phyloP scores from a whole-genome alignment of 2,888 invertebrate genomes.

The Drosophila demipolita region DNA sequence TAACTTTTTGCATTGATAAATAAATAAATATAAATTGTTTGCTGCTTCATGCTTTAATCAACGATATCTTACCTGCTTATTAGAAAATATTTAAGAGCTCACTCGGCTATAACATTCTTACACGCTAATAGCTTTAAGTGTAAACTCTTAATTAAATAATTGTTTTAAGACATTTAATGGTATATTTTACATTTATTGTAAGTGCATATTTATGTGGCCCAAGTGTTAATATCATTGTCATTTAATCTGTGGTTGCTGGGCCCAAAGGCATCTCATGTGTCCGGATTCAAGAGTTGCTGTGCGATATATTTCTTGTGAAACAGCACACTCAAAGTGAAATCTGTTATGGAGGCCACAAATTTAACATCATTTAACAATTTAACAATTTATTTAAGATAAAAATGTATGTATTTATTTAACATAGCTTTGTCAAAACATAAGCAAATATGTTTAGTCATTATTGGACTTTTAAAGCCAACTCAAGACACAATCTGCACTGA shows the following conservation, averaged over 20 bases:
- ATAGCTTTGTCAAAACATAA: neutral
- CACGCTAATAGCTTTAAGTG: neutral
- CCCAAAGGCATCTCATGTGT: neutral
- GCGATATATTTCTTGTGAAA: neutral
- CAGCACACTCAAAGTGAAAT: neutral
- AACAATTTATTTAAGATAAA: neutral
- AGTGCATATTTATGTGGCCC: neutral
- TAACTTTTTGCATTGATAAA: constrained; percentile 34
- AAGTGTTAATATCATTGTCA: neutral
- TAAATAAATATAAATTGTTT: constrained; percentile 15
- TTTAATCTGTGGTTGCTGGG: neutral
- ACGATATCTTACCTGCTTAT: neutral
- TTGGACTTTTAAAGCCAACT: no score
- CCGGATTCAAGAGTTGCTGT: neutral
- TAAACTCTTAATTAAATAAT: neutral
- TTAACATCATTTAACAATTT: neutral
- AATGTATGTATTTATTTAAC: neutral
- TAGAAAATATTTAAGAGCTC: neutral
- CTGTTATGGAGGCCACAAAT: neutral
- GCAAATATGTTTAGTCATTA: neutral
- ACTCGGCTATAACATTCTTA: neutral
- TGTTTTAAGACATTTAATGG: neutral
- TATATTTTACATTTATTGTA: neutral
- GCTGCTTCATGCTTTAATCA: neutral
- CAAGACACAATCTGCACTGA: neutral